Evolutionary conservation across 2,888 invertebrate species (phyloP), one percentile per base, ranked within the genome.

Genomic region (Agrotis segetum): DNA sequence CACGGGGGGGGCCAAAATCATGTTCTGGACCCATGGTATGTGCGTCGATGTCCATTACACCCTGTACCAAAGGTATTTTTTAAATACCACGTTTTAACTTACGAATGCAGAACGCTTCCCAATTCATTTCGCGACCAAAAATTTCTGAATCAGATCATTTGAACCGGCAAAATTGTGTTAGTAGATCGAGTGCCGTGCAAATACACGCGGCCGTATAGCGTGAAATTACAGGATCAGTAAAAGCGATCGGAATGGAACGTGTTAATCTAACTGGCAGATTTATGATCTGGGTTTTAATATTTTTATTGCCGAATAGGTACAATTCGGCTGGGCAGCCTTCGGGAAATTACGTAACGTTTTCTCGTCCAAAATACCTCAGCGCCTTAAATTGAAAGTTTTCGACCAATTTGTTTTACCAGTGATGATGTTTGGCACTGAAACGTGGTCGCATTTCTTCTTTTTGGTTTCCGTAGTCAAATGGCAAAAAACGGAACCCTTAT

Each of bases 181-280:
- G 52, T 53, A 44, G 19, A 64, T 74, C 44, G 76, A 49, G 24
- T 17, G 34, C 19, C 21, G 67, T 19, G 67, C 47, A 75, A 77
- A 75, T 74, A 74, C 34, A 62, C 49, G 53, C 0, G 14, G 34
- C 55, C 52, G 53, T 17, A 2, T 44, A 61, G 52, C 76, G 68
- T 75, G 81, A 77, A 77, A 77, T 77, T 75, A 34, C 60, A 5
- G 56, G 24, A 24, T 65, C 60, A 49, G 55, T 64, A 55, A 74
- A 64, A 53, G 34, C 56, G 56, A 61, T 64, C 50, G 17, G 16
- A 16, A 13, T 14, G 11, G 7, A 3, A 64, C 49, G 56, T 81
- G 76, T 64, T 67, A 60, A 81, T 75, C 81, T 63, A 49, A 71
- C 52, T 58, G 40, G 1, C n/a, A 21, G 46, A 62, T 46, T n/a